Conservation (phyloP, 35 echinoderm and acorn worm genomes). For the Apostichopus parvimensis region DNA sequence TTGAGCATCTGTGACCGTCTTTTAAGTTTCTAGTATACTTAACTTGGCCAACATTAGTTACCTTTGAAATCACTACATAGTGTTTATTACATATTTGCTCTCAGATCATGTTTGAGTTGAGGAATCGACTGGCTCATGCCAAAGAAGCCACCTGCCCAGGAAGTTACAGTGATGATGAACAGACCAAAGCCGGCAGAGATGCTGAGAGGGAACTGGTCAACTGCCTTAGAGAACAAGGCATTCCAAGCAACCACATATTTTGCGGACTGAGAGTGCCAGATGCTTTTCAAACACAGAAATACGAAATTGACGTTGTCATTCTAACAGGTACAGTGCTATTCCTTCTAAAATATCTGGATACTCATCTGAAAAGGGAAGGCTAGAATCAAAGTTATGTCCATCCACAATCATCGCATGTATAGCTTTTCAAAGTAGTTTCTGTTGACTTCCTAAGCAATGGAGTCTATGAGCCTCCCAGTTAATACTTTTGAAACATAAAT, state of each 20-base stretch:
- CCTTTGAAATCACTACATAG: no score
- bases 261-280: slow-evolving; percentile 83
- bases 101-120: slow-evolving; percentile 72
- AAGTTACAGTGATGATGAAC: slow-evolving; percentile 72
- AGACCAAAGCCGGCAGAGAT: slow-evolving; percentile 71
- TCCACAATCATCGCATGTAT: no score
- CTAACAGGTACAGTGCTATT: slow-evolving; percentile 70
- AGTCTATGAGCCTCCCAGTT: no score
- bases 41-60: no score
- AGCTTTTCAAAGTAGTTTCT: no score
- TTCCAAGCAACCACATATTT: slow-evolving; percentile 69
- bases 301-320: slow-evolving; percentile 94
- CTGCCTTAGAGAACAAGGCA: slow-evolving; percentile 55
- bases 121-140: slow-evolving; percentile 82
- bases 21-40: no score
- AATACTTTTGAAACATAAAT: no score
- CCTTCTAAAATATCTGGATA: no score
- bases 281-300: slow-evolving; percentile 80
- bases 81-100: neutral
- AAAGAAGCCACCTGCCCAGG: slow-evolving; percentile 72
- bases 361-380: no score
- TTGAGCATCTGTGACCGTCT: no score
- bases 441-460: no score
- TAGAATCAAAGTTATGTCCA: no score
- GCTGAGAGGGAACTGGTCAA: slow-evolving; percentile 75